Base-by-base conservation (phyloP, 2,797 vertebrate species). In the Macrochelys suwanniensis region DNA sequence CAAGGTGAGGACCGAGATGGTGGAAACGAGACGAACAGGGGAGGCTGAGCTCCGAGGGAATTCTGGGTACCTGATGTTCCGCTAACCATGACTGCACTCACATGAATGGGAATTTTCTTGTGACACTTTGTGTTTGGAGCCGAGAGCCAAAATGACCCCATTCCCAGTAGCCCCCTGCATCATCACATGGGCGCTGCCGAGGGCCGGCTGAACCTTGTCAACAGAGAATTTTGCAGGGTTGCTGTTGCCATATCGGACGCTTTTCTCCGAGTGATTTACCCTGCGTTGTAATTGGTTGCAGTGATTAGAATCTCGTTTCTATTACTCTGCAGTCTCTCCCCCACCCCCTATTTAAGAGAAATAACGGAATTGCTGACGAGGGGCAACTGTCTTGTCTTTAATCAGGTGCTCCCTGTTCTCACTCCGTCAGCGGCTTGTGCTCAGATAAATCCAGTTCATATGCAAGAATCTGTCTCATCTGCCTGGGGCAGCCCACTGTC, bases 201-300 rank as follows among this genome's bases (percentile, higher is more conserved):
- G 19, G 3, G 11, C 23, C 1, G 68, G 45, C 45, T 31, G 47
- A 47, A 49, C 25, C 11, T 49, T 47, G 17, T 1, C 0, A n/a
- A 26, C 56, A 19, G 2, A 17, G 2, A 28, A 31, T 0, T 0
- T 37, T 49, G 33, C 0, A 0, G 57, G 80, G 84, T 0, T 54
- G 47, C 47, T 25, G 2, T 37, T 88, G 19, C 11, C 5, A 0
- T 19, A 1, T 45, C n/a, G 23, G 19, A 3, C 2, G 10, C 15
- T 89, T 17, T 31, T 51, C 89, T 81, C 85, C 5, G 42, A 94
- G n/a, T 19, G 4, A 57, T 54, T 91, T 76, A 21, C 3, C 90
- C 81, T 26, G 19, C 23, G 80, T 84, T 49, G 31, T 26, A 57
- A 65, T 82, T 0, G 0, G 1, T 26, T 0, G 6, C 0, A 2